Evolutionary conservation across 2,113 vertebrate species (phyloP).

Genomic region (Cryptotis parvus): DNA sequence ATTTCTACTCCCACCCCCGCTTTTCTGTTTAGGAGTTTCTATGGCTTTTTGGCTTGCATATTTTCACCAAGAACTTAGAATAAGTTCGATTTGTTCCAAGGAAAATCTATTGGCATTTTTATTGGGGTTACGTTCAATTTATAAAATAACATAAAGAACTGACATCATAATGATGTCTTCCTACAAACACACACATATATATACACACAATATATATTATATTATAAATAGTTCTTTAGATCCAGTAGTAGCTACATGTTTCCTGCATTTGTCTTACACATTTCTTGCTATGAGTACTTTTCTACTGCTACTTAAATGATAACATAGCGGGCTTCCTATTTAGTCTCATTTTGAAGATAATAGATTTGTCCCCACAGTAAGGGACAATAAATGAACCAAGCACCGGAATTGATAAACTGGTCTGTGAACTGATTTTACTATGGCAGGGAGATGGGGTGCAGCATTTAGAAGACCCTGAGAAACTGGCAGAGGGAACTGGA

Average conservation of each 20-base stretch:
- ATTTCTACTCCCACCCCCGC: background rate
- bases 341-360: conserved; percentile 46
- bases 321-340: background rate
- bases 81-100: background rate
- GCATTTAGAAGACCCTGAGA: too few relatives aligned
- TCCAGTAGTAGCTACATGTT: conserved; percentile 22
- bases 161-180: conserved; percentile 12
- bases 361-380: background rate
- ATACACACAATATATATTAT: background rate
- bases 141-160: background rate
- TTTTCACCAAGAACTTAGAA: conserved; percentile 39
- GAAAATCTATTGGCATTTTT: background rate
- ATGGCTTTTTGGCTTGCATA: background rate
- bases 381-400: too few relatives aligned
- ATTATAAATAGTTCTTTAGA: conserved; percentile 4
- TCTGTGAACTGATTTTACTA: too few relatives aligned
- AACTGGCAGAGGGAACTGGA: too few relatives aligned
- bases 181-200: background rate
- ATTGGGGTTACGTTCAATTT: conserved; percentile 1
- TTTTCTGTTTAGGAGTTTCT: conserved; percentile 29
- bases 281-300: conserved; percentile 18
- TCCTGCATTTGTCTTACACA: background rate
- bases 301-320: conserved; percentile 41
- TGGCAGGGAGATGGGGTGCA: too few relatives aligned
- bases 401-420: too few relatives aligned